Conservation (phyloP, 2,113 vertebrate genomes). For the Menura novaehollandiae region DNA sequence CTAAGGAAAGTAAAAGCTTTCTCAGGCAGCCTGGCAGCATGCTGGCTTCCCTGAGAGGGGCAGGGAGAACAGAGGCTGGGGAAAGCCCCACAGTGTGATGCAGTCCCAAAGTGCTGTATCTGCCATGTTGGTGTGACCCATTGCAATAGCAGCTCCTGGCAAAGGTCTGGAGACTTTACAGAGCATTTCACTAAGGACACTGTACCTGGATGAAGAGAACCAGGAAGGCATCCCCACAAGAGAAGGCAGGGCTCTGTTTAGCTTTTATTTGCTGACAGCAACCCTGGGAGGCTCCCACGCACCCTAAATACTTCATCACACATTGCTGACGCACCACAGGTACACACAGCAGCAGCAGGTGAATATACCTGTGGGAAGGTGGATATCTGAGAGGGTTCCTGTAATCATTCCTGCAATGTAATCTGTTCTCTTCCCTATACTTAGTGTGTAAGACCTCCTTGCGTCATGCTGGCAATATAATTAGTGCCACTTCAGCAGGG, state of each 20-base stretch:
- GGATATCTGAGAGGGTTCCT: not conserved
- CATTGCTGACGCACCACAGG: not conserved
- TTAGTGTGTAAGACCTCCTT: not conserved
- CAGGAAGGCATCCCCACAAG: not conserved
- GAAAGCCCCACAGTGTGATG: not conserved
- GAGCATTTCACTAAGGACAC: not conserved
- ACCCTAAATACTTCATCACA: not conserved
- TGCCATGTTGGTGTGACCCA: not conserved
- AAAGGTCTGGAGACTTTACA: not conserved
- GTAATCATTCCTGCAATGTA: not conserved
- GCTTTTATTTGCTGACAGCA: slow-evolving; percentile 5
- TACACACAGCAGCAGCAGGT: not conserved
- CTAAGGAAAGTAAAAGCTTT: not conserved
- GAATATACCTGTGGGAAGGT: not conserved
- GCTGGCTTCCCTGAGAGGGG: not conserved
- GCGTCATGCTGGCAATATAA: not conserved
- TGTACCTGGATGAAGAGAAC: not conserved
- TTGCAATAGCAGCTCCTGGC: not conserved
- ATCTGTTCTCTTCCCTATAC: not conserved
- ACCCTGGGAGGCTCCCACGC: not conserved
- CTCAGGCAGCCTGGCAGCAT: not conserved
- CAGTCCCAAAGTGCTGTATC: not conserved
- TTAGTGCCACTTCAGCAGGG: slow-evolving; percentile 33
- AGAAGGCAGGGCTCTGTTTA: not conserved
- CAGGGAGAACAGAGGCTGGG: not conserved